Percentiles rank a stretch among this genome's conserved stretches.
Evolutionary conservation across 2,797 vertebrate genomes (phyloP).

Genomic region (Ispidina lecontei): DNA sequence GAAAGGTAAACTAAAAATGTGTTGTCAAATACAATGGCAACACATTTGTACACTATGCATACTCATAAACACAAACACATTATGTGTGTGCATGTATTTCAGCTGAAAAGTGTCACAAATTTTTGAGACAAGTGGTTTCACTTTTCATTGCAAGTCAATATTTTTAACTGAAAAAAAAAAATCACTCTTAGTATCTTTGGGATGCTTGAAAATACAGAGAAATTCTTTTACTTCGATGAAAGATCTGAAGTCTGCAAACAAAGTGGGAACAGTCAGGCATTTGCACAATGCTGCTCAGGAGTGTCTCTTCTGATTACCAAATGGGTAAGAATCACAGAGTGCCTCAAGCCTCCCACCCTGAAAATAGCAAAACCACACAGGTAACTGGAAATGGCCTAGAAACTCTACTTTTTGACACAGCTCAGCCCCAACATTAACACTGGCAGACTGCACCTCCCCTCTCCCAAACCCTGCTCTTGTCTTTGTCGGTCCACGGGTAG

Average conservation of each 20-base stretch:
- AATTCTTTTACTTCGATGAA: not conserved
- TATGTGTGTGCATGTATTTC: not conserved
- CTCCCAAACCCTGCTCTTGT: not conserved
- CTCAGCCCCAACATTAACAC: not conserved
- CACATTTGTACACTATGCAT: not conserved
- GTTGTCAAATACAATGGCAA: not conserved
- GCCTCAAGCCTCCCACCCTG: fast-evolving
- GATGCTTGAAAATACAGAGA: not conserved
- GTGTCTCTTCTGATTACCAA: not conserved
- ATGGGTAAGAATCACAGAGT: not conserved
- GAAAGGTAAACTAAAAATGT: not conserved
- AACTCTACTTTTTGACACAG: not conserved
- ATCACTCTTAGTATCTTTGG: not conserved
- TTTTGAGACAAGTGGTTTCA: not conserved
- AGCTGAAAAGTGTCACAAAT: not conserved
- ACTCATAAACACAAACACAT: too few relatives aligned
- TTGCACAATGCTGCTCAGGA: not conserved
- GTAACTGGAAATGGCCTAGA: not conserved
- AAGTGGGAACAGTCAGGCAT: not conserved
- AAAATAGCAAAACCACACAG: not conserved
- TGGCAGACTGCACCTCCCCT: not conserved
- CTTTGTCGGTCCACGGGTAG: not conserved
- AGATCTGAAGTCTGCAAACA: not conserved
- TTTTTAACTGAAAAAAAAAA: not conserved
- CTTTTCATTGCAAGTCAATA: not conserved